A percentile compares a stretch with the other conserved stretches of the same genome.
Evolutionary conservation across 2,888 invertebrate species (phyloP).

Genomic region (Drosophila siamana): DNA sequence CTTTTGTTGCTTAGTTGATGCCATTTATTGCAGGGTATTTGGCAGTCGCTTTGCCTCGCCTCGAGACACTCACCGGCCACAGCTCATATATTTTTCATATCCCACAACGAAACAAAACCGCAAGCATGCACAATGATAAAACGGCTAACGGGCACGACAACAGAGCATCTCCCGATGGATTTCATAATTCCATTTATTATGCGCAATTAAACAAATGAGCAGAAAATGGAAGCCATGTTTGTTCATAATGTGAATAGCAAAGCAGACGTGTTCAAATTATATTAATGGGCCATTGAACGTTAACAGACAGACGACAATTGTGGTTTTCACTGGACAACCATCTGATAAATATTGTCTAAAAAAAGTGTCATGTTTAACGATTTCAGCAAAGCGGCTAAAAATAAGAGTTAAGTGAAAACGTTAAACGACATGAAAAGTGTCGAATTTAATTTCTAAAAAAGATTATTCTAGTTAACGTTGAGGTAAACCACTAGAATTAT

Average conservation of each 20-base stretch:
- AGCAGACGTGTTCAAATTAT: conserved; percentile 10
- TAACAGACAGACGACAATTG: background rate
- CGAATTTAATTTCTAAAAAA: too few species aligned
- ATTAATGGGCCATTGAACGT: background rate
- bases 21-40: background rate
- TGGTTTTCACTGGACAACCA: too few species aligned
- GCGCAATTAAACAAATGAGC: conserved; percentile 52
- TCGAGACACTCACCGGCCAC: background rate
- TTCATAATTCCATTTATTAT: conserved; percentile 49
- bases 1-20: too few species aligned
- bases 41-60: background rate
- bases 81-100: background rate
- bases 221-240: conserved; percentile 18
- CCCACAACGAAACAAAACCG: background rate
- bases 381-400: too few species aligned
- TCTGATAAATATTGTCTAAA: too few species aligned
- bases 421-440: too few species aligned
- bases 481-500: too few species aligned
- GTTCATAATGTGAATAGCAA: conserved; percentile 1
- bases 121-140: background rate
- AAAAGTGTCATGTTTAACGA: too few species aligned
- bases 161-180: conserved; percentile 1
- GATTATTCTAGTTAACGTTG: too few species aligned
- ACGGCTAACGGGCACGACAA: background rate
- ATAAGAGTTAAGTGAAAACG: too few species aligned